Base-by-base conservation (phyloP, 2,113 vertebrate genomes). In the Anhinga anhinga region DNA sequence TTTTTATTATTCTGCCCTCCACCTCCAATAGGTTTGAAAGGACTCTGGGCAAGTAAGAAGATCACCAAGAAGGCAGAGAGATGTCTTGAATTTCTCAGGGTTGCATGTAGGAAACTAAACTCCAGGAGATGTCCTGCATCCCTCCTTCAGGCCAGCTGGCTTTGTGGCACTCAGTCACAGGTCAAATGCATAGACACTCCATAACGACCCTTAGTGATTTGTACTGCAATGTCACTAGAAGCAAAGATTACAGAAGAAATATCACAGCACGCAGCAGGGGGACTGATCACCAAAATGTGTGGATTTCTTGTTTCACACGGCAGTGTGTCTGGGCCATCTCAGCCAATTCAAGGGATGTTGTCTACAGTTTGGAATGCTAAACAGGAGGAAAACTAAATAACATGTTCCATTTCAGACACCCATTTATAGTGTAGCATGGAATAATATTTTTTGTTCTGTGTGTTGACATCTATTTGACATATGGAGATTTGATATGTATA, bases 391-490 rank as follows among this genome's bases (percentile, higher is more conserved):
- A 82, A 89, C 25, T 59, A 88, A 79, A 82, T 72, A 79, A 40
- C 12, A 49, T 13, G 5, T 38, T 92, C 34, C 14, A 13, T 74
- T 93, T 81, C 69, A 86, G 20, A 42, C 26, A 84, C 4, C 9
- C 3, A 49, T 71, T 86, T 86, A 61, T 61, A 67, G 7, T 38
- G 13, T 50, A 91, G 30, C 15, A 42, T 9, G 13, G 44, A 81
- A 91, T 47, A 84, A 79, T 78, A 56, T 44, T 79, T 86, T 90
- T 83, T 83, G 2, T 88, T 84, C 19, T 2, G 1, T 38, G 30
- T 67, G 56, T 88, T 96, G 92, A 79, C 61, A 72, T 53, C 11
- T 84, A 55, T 93, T 90, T 76, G 90, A 91, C 72, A 82, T 82
- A 86, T n/a, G 36, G 47, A 92, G 65, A 79, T 95, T 83, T 83